Conservation (phyloP, 2,888 invertebrate species). For the Zelleria hepariella region DNA sequence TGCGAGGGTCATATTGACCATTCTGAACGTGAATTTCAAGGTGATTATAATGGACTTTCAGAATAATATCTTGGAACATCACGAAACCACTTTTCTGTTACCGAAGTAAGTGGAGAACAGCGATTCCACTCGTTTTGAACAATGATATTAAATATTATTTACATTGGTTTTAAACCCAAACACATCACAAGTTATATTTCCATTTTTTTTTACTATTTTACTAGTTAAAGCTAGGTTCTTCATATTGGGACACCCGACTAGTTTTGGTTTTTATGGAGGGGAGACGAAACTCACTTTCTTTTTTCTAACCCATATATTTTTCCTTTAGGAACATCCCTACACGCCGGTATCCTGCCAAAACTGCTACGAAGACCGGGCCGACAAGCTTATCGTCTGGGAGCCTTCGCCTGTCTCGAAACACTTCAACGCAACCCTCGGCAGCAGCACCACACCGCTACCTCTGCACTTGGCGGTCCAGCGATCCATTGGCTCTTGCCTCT, state of each 20-base stretch:
- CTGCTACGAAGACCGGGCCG: conserved; percentile 89
- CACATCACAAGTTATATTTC: too few relatives aligned
- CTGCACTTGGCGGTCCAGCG: conserved; percentile 76
- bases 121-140: too few relatives aligned
- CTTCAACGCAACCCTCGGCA: conserved; percentile 37
- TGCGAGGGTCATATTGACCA: conserved; percentile 84
- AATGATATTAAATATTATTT: too few relatives aligned
- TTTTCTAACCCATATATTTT: not conserved
- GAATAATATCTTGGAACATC: too few relatives aligned
- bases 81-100: too few relatives aligned
- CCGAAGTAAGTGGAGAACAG: too few relatives aligned
- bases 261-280: too few relatives aligned
- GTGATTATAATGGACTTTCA: conserved; percentile 33
- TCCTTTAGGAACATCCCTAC: conserved; percentile 78
- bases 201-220: too few relatives aligned
- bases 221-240: too few relatives aligned
- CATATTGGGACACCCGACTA: too few relatives aligned
- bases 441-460: conserved; percentile 65
- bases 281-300: too few relatives aligned
- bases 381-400: conserved; percentile 87
- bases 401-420: conserved; percentile 58
- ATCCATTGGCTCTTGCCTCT: conserved; percentile 81
- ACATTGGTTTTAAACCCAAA: too few relatives aligned
- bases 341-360: conserved; percentile 86
- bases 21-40: conserved; percentile 86